Base-by-base conservation (phyloP, 2,113 vertebrate genomes). In the Coreoperca whiteheadi region DNA sequence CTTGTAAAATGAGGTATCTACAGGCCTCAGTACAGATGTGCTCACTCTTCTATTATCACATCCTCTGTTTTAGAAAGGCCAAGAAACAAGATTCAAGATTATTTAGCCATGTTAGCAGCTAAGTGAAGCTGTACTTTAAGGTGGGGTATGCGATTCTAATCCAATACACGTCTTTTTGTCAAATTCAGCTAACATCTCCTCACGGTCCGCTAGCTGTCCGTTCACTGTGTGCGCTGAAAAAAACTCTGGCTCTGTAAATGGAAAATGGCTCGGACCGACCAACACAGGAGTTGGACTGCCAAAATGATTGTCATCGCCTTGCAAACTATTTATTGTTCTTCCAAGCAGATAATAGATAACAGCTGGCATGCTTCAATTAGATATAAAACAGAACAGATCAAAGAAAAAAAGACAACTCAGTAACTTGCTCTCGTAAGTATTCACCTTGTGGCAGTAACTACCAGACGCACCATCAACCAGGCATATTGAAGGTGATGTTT, bases 1-100 rank as follows among this genome's bases (percentile, higher is more conserved):
- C 50, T 18, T 70, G 25, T 72, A 54, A 72, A 67, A 79, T 53
- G 23, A 76, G 60, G 43, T 12, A 53, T 57, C 23, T 60, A 0
- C 41, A 30, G 61, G 41, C 60, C 53, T 46, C 18, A 46, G 30
- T 34, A 4, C 25, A 30, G 41, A 66, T 61, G 71, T 43, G 37
- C 4, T 71, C 30, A 20, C n/a, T 68, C 7, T 50, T 54, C 6
- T 28, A 4, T 28, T 32, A 6, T 61, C 28, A 59, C 23, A 6
- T 15, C 61, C 28, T 74, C 20, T 34, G 30, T 46, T 59, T 84
- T 1, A 32, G 32, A 32, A 34, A 46, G 43, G 28, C 30, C 4
- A 51, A 63, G 30, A 32, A 79, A 74, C 12, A 12, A 67, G 32
- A 34, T 5, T 34, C 4, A 18, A 37, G 1, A 1, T 0, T 43